These are phyloP conservation scores for Gasteruption jaculator DNA, from an alignment of 2,888 invertebrate species.

Conservation along the genomic window DNA sequence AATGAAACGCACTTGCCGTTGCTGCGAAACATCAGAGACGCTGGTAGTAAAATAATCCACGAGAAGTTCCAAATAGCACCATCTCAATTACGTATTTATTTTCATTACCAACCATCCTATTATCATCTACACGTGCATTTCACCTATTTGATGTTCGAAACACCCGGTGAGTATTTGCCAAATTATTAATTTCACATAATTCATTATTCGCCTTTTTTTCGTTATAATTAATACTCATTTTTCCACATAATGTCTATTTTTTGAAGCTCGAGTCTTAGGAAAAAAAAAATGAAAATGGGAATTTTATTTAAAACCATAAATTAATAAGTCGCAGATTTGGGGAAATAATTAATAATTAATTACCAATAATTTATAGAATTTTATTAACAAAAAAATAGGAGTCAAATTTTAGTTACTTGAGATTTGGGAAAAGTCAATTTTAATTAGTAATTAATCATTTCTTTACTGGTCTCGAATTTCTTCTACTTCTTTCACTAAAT, in stretches of 20 bases:
- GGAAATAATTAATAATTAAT: too few relatives aligned
- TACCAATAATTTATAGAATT: background rate
- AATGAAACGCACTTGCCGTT: conserved; percentile 73
- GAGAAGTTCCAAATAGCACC: conserved; percentile 69
- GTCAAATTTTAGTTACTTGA: background rate
- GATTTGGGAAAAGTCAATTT: background rate
- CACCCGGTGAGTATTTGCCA: conserved; percentile 56
- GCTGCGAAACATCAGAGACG: conserved; percentile 73
- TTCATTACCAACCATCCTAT: conserved; percentile 96
- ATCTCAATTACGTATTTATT: conserved; percentile 74
- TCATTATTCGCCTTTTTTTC: too few relatives aligned
- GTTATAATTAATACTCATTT: background rate
- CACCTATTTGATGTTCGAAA: conserved; percentile 73
- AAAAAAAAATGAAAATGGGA: too few relatives aligned
- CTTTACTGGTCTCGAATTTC: too few relatives aligned
- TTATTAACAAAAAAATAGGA: background rate
- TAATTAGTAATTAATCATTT: too few relatives aligned
- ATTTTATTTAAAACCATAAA: too few relatives aligned
- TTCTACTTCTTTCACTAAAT: too few relatives aligned
- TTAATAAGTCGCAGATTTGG: too few relatives aligned
- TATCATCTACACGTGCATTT: conserved; percentile 96
- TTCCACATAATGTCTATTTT: background rate
- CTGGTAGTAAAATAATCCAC: conserved; percentile 69
- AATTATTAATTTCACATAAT: background rate
- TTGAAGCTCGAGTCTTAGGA: too few relatives aligned